These are phyloP conservation scores for Arbacia lixula DNA, from an alignment of 53 echinoderm and acorn worm genomes.

Conservation along the genomic window DNA sequence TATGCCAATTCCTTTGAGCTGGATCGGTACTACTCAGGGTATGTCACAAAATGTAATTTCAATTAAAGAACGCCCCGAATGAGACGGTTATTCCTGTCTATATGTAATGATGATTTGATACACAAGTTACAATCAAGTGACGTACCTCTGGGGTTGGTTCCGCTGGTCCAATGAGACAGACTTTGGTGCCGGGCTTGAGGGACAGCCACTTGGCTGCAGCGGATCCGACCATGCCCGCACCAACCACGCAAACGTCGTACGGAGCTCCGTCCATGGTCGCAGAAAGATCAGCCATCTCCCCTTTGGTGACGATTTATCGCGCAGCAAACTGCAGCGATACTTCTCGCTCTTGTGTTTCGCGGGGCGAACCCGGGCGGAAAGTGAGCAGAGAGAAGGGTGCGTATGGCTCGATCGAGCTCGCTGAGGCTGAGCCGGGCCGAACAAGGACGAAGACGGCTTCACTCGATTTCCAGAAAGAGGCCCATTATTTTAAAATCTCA, in stretches of 20 bases:
- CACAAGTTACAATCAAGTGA: too few species aligned
- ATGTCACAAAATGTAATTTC: too few species aligned
- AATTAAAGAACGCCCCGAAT: too few species aligned
- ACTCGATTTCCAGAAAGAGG: too few species aligned
- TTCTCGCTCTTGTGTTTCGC: not conserved
- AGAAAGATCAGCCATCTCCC: not conserved
- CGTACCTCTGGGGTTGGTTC: conserved; percentile 70
- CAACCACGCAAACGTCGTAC: conserved; percentile 79
- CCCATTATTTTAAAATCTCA: too few species aligned
- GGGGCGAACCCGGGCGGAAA: not conserved
- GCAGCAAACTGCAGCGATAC: not conserved
- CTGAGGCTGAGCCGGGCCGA: too few species aligned
- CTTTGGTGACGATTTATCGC: not conserved
- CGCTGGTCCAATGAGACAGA: conserved; percentile 74
- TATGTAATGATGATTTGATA: too few species aligned
- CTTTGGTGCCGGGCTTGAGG: conserved; percentile 29
- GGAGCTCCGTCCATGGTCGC: not conserved
- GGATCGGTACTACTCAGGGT: too few species aligned
- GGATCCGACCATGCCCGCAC: conserved; percentile 84
- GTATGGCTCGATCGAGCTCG: too few species aligned
- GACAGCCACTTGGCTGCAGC: conserved; percentile 78
- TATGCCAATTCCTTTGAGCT: too few species aligned
- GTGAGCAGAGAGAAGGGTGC: not conserved
- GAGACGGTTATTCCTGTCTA: too few species aligned
- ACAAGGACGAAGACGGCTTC: too few species aligned